Percentiles rank a stretch among this genome's conserved stretches.
Evolutionary conservation across 2,113 vertebrate genomes (phyloP).

Genomic region (Myrmecobius fasciatus): DNA sequence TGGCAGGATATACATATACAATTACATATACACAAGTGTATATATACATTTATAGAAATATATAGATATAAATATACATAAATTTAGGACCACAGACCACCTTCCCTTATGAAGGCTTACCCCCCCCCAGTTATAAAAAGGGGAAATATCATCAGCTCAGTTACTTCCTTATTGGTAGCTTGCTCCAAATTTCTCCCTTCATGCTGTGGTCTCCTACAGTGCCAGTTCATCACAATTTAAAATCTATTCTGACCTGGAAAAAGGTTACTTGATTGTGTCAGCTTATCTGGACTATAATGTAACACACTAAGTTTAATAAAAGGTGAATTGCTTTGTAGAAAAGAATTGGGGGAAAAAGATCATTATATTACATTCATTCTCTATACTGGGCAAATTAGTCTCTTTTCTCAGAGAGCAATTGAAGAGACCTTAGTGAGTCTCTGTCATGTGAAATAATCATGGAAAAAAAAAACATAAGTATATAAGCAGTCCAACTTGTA

Average conservation of each 20-base stretch:
- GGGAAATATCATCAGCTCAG: conserved; percentile 78
- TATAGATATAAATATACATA: too few species aligned
- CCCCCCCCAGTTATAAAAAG: conserved; percentile 70
- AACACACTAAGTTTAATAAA: conserved; percentile 86
- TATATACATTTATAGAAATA: too few species aligned
- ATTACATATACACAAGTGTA: neutral
- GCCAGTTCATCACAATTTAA: conserved; percentile 85
- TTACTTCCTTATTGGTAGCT: conserved; percentile 81
- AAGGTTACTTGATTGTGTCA: conserved; percentile 83
- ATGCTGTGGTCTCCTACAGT: conserved; percentile 77
- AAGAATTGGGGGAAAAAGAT: conserved; percentile 81
- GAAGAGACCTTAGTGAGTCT: conserved; percentile 54
- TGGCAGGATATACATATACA: neutral
- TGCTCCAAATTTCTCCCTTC: conserved; percentile 82
- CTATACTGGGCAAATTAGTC: neutral
- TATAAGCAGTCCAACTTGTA: neutral
- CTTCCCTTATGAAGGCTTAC: conserved; percentile 60
- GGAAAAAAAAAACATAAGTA: conserved; percentile 60
- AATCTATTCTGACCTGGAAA: conserved; percentile 85
- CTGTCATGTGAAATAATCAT: conserved; percentile 71
- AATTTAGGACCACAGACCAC: neutral
- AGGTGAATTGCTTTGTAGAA: conserved; percentile 83
- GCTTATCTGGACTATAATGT: conserved; percentile 82
- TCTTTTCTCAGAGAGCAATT: conserved; percentile 58
- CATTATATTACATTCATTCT: conserved; percentile 71